A percentile compares a stretch with the other conserved stretches of the same genome.
Conservation (phyloP, 2,797 vertebrate species). For the Pseudopleuronectes americanus region DNA sequence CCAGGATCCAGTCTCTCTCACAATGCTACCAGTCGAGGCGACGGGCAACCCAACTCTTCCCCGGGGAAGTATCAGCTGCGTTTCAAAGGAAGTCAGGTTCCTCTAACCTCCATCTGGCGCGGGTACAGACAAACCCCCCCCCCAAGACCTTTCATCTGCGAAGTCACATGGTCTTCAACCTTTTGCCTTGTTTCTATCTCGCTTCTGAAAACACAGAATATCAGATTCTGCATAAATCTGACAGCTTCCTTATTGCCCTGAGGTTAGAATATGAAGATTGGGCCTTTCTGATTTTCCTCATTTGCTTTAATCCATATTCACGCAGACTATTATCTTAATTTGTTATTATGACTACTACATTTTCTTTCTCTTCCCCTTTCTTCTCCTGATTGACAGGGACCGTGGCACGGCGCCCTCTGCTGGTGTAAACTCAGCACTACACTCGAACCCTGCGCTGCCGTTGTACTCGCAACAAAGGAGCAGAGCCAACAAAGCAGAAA, state of each 20-base stretch:
- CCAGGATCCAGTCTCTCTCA: constrained; percentile 23
- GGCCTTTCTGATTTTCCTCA: too few species aligned
- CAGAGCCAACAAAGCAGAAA: constrained; percentile 62
- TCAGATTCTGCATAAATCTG: constrained; percentile 6
- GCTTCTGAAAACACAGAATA: background rate
- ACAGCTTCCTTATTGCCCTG: too few species aligned
- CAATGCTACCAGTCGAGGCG: constrained; percentile 57
- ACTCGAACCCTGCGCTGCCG: constrained; percentile 5
- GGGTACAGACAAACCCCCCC: constrained; percentile 15
- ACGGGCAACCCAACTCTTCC: constrained; percentile 62
- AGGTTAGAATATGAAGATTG: too few species aligned
- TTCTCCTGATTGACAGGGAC: background rate
- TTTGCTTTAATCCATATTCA: too few species aligned
- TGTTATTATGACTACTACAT: too few species aligned
- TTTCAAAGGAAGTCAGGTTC: constrained; percentile 55
- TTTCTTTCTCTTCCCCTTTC: background rate
- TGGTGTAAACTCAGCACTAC: constrained; percentile 7
- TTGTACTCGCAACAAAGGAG: constrained; percentile 71
- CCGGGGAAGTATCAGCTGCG: constrained; percentile 65
- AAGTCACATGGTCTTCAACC: constrained; percentile 11
- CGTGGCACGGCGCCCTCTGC: constrained; percentile 48
- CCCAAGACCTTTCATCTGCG: constrained; percentile 30
- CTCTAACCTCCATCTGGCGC: constrained; percentile 40
- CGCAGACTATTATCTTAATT: background rate
- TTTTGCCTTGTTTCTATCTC: constrained; percentile 16